Evolutionary conservation across 1,140 invertebrate genomes (phyloP), one percentile per base, ranked within the genome.

Genomic region (Calliopsis andreniformis): DNA sequence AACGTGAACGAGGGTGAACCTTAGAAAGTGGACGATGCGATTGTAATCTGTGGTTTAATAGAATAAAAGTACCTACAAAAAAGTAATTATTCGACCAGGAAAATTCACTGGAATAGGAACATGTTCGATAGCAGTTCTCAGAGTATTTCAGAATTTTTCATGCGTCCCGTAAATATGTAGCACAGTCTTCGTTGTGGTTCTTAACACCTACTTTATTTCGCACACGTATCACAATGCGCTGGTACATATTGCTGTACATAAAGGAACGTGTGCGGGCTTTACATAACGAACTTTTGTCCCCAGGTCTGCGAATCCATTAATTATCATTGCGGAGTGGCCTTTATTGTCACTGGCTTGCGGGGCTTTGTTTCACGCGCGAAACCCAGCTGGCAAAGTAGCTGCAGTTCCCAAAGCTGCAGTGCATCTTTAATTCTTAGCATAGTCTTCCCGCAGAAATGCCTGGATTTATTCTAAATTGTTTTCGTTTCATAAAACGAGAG

Each of bases 281-380:
- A 53, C 25, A 51, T 59, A 69, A 61, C 43, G 25, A 69, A 69
- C 64, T 76, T 76, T 76, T 76, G 73, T 80, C 53, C 67, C 47
- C 25, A 45, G 23, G 5, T 45, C 59, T 39, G 45, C 56, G 59
- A 70, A 68, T 80, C 59, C 78, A 76, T 82, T 82, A 76, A 82
- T 82, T 80, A 76, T 66, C 59, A 80, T 80, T 59, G 64, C 28
- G 30, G 47, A 80, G 78, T 70, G 56, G 53, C 32, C 71, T 56
- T 80, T 76, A 82, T 80, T 80, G 71, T 82, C 72, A 70, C 42
- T 39, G 35, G 45, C 51, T 20, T 63, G 43, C 62, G 63, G 23
- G 63, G 58, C 79, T 79, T 81, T 81, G 78, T 79, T 76, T 76
- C 45, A 53, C 49, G n/a, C 42, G 58, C 49, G 67, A 16, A 53